These are phyloP conservation scores for Pseudococcus longispinus DNA, from an alignment of 2,888 invertebrate genomes.

Conservation along the genomic window DNA sequence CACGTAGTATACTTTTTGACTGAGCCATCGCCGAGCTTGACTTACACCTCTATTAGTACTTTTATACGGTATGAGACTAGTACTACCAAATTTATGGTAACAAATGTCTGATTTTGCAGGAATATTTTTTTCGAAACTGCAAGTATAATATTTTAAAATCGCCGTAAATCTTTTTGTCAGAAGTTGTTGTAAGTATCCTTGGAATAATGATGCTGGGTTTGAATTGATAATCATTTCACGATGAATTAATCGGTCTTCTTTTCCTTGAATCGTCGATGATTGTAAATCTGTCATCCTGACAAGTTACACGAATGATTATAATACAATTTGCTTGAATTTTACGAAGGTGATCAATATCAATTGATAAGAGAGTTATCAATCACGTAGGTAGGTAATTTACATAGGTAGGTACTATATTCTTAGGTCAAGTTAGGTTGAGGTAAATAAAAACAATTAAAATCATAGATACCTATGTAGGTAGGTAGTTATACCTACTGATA, in stretches of 20 bases:
- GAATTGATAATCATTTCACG: background rate
- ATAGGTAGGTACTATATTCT: background rate
- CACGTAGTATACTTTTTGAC: conserved; percentile 77
- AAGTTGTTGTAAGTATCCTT: background rate
- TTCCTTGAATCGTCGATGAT: background rate
- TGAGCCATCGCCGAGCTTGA: conserved; percentile 63
- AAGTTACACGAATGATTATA: background rate
- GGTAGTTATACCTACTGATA: too few relatives aligned
- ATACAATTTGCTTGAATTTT: background rate
- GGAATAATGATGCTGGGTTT: background rate
- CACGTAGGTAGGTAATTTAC: background rate
- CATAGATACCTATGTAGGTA: too few relatives aligned
- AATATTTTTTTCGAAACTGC: background rate
- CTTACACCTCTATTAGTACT: background rate
- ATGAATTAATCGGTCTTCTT: background rate
- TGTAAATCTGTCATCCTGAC: background rate
- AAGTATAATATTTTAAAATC: background rate
- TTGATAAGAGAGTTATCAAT: background rate
- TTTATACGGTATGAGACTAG: background rate
- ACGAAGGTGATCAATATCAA: background rate
- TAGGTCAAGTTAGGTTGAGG: too few relatives aligned
- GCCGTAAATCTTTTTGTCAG: background rate
- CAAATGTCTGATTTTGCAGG: background rate
- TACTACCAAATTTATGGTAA: background rate
- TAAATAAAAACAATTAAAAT: too few relatives aligned